Evolutionary conservation across 1,140 invertebrate genomes (phyloP).

Genomic region (Colletes gigas): DNA sequence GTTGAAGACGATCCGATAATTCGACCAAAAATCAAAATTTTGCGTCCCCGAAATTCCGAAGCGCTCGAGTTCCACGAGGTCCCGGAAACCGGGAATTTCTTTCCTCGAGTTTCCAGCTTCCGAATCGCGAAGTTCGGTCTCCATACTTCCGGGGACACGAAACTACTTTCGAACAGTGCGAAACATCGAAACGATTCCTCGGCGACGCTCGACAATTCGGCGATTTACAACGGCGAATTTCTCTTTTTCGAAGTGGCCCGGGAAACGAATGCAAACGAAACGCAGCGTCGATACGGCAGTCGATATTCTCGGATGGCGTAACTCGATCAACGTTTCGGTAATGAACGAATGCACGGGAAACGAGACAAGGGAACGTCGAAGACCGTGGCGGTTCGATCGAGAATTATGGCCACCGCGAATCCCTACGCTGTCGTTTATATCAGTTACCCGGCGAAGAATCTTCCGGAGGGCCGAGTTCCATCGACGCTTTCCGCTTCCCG

Average conservation of each 20-base stretch:
- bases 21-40: no score
- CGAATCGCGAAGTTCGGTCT: neutral
- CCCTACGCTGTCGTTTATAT: slow-evolving; percentile 38
- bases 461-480: neutral
- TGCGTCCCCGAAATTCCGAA: no score
- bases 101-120: neutral
- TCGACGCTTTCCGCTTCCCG: neutral
- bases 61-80: neutral
- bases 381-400: slow-evolving; percentile 33
- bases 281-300: neutral
- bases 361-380: slow-evolving; percentile 30
- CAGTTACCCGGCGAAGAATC: slow-evolving; percentile 31
- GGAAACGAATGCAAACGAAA: slow-evolving; percentile 19
- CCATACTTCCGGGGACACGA: no score
- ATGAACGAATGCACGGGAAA: neutral
- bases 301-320: neutral
- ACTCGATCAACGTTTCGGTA: neutral
- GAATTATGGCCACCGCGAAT: slow-evolving; percentile 46
- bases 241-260: neutral
- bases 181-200: neutral
- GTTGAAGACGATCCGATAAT: no score
- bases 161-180: neutral
- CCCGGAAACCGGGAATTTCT: neutral
- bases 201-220: neutral
- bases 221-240: neutral